These are phyloP conservation scores for Ethmia dodecea DNA, from an alignment of 2,888 invertebrate genomes.

Conservation along the genomic window DNA sequence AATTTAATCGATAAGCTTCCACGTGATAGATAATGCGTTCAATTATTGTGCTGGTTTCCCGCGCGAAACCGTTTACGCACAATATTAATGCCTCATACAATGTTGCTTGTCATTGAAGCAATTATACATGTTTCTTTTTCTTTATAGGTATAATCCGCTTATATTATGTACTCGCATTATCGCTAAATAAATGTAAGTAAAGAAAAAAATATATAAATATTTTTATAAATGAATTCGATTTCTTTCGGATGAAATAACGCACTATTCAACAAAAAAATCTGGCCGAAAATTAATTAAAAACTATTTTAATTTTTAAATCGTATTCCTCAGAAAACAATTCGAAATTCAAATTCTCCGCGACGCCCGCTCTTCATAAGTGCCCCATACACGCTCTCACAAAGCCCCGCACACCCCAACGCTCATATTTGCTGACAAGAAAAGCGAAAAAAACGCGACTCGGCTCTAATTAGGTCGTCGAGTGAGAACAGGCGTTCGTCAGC, in stretches of 20 bases:
- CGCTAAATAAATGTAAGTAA: no score
- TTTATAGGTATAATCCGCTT: no score
- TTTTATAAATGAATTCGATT: no score
- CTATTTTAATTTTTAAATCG: background rate
- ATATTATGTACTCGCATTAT: no score
- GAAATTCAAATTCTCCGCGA: constrained; percentile 29
- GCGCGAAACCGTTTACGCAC: no score
- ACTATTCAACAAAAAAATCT: no score
- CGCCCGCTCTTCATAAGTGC: constrained; percentile 30
- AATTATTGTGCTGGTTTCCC: background rate
- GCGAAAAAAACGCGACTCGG: constrained; percentile 47
- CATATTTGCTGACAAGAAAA: constrained; percentile 27
- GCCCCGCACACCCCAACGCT: constrained; percentile 19
- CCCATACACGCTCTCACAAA: constrained; percentile 41
- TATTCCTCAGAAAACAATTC: constrained; percentile 24
- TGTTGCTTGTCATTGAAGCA: no score
- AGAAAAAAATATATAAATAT: no score
- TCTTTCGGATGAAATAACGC: no score
- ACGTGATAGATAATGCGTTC: constrained; percentile 6
- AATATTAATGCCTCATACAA: no score
- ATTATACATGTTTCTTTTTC: no score
- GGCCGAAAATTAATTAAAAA: background rate
- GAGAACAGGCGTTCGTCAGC: constrained; percentile 71
- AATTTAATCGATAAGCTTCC: constrained; percentile 22
- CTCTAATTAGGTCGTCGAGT: constrained; percentile 74